A percentile compares a stretch with the other conserved stretches of the same genome.
These are phyloP conservation scores for Cavia porcellus DNA, from an alignment of 2,113 vertebrate species.

Conservation along the genomic window DNA sequence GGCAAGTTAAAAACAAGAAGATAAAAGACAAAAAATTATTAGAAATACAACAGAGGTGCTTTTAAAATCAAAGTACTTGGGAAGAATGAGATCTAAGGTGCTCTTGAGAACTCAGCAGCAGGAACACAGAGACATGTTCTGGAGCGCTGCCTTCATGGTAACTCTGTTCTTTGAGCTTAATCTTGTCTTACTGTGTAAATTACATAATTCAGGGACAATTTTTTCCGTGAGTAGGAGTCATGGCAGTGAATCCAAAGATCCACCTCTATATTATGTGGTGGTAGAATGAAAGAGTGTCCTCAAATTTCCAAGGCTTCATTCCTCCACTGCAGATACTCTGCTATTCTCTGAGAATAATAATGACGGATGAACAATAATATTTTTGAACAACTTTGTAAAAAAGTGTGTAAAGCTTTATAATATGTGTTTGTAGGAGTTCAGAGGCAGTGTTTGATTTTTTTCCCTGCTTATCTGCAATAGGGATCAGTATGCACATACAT, in stretches of 20 bases:
- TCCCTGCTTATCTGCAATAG: not conserved
- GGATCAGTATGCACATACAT: not conserved
- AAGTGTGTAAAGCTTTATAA: not conserved
- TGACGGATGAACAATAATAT: not conserved
- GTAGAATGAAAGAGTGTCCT: no score
- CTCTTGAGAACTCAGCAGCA: not conserved
- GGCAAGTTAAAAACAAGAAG: not conserved
- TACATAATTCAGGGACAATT: not conserved
- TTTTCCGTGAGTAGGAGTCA: not conserved
- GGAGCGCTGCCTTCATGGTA: not conserved
- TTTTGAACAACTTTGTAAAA: slow-evolving; percentile 15
- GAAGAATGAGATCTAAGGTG: not conserved
- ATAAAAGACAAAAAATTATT: not conserved
- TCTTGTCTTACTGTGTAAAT: not conserved
- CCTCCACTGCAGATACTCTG: not conserved
- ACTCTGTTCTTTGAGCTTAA: not conserved
- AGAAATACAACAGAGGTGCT: not conserved
- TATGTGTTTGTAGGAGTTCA: not conserved
- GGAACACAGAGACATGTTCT: not conserved
- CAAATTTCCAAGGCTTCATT: not conserved
- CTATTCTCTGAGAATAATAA: not conserved
- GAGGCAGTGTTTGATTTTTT: not conserved
- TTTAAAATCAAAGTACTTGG: not conserved
- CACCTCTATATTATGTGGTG: not conserved
- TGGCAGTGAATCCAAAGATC: fast-evolving